A percentile compares a stretch with the other conserved stretches of the same genome.
Evolutionary conservation across 1,140 invertebrate genomes (phyloP).

Genomic region (Bombus superbus): DNA sequence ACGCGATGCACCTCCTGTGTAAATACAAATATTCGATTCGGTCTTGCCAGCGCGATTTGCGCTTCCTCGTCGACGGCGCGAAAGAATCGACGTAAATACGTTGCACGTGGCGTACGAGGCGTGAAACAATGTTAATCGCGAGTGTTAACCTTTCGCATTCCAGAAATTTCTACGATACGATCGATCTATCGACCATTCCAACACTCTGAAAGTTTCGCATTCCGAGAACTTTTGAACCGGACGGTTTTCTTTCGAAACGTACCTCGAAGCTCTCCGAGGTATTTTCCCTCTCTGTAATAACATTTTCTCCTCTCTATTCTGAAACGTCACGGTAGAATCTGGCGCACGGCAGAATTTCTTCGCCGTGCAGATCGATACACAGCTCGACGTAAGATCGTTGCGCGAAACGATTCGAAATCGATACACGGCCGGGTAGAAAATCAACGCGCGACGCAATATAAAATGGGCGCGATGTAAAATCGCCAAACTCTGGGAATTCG

Average conservation of each 20-base stretch:
- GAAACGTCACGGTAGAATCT: too few relatives aligned
- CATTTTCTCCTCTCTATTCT: too few relatives aligned
- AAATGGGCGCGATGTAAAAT: neutral
- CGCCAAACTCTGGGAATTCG: neutral
- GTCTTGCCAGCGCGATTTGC: neutral
- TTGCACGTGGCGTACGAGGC: neutral
- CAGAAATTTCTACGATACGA: neutral
- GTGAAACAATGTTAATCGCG: constrained; percentile 13
- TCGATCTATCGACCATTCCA: too few relatives aligned
- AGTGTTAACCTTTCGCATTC: neutral
- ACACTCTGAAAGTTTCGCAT: too few relatives aligned
- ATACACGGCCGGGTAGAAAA: too few relatives aligned
- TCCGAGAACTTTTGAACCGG: neutral
- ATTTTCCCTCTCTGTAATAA: too few relatives aligned
- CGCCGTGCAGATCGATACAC: neutral
- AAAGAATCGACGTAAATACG: neutral
- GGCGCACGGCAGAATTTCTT: too few relatives aligned
- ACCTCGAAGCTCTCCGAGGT: too few relatives aligned
- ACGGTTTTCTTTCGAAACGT: too few relatives aligned
- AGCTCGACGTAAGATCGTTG: neutral
- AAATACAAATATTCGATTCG: constrained; percentile 38
- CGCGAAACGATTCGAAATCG: neutral
- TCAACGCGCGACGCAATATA: neutral
- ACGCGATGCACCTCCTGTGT: neutral
- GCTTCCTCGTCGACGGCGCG: neutral